phyloP scores from a whole-genome alignment of 2,888 invertebrate genomes.

The Siphonodentalium dalli region DNA sequence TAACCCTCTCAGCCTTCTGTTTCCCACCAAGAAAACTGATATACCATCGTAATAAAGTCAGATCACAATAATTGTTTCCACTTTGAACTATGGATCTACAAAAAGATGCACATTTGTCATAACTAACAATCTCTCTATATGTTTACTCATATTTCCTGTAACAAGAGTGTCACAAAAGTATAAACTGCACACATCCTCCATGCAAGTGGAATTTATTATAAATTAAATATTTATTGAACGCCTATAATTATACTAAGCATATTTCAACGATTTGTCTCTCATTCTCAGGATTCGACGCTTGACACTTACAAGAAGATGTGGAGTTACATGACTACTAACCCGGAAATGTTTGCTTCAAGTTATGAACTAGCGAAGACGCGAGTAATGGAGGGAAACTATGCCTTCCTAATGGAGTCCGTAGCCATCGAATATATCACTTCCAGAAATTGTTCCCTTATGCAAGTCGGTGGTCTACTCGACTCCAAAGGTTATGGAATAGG shows the following conservation, averaged over 20 bases:
- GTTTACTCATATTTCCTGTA: background rate
- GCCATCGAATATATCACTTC: constrained; percentile 92
- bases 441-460: constrained; percentile 93
- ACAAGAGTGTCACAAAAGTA: too few relatives aligned
- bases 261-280: constrained; percentile 1
- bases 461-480: constrained; percentile 89
- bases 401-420: constrained; percentile 97
- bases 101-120: too few relatives aligned
- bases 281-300: constrained; percentile 77
- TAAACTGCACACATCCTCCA: too few relatives aligned
- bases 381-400: constrained; percentile 87
- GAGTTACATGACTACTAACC: constrained; percentile 77
- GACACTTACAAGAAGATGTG: constrained; percentile 82
- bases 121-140: too few relatives aligned
- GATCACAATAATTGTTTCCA: too few relatives aligned
- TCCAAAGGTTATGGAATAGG: constrained; percentile 96
- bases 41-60: too few relatives aligned
- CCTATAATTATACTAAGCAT: too few relatives aligned
- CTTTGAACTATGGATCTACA: too few relatives aligned
- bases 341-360: constrained; percentile 85
- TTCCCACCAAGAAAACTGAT: too few relatives aligned
- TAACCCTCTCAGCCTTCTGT: too few relatives aligned
- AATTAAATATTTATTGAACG: too few relatives aligned
- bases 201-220: too few relatives aligned
- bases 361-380: constrained; percentile 90